Conservation (phyloP, 2,113 vertebrate genomes). For the Orientallactaga bullata region DNA sequence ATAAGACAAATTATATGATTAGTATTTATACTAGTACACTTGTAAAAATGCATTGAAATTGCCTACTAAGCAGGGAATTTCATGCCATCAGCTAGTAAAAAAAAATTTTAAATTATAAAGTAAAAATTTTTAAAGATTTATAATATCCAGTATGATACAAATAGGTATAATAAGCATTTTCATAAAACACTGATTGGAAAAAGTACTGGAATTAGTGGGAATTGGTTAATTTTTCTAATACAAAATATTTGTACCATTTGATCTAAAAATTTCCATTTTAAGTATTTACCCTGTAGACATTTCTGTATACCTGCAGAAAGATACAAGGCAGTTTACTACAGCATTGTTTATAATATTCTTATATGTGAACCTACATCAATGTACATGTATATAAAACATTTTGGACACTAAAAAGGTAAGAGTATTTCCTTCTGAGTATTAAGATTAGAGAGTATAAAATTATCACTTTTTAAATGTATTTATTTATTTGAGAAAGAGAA, state of each 20-base stretch:
- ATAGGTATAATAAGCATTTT: background rate
- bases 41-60: background rate
- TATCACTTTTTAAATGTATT: too few species aligned
- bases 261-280: background rate
- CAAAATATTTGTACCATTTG: background rate
- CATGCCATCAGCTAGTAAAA: background rate
- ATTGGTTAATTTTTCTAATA: background rate
- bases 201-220: slow-evolving; percentile 1
- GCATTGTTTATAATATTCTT: background rate
- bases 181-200: background rate
- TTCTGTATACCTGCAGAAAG: background rate
- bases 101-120: background rate
- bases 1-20: background rate
- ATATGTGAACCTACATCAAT: background rate
- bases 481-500: too few species aligned
- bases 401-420: background rate
- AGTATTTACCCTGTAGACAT: background rate
- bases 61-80: background rate
- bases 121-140: slow-evolving; percentile 3
- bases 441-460: background rate
- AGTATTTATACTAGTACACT: background rate
- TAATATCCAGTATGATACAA: background rate
- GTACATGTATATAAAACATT: background rate
- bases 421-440: background rate
- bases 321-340: background rate